Evolutionary conservation across 2,888 invertebrate genomes (phyloP), one percentile per base, ranked within the genome.

Genomic region (Eilema griseolum): DNA sequence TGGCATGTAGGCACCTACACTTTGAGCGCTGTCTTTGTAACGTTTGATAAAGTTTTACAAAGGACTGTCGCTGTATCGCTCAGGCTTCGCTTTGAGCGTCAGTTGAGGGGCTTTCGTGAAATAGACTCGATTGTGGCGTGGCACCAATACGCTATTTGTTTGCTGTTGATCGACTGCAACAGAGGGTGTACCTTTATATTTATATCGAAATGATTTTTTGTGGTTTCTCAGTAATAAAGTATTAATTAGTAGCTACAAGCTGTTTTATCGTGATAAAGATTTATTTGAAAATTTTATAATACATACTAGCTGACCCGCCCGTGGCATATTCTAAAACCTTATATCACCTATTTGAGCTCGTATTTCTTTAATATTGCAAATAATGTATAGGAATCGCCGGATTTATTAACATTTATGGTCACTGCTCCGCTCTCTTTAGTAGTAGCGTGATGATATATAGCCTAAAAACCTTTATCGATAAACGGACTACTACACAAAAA

Each of bases 71-170:
- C 74, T 69, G 77, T 78, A 77, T 81, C 79, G 80, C 77, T 70
- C 75, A 80, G 90, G 92, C 90, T 93, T 92, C 93, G 84, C 93
- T 93, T 93, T 93, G 94, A 94, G 88, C 70, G 82, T 84, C 87
- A 87, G 85, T 90, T 90, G 90, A 86, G 88, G 89, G 92, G 90
- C 89, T 90, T 91, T 89, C 87, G 83, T 85, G 88, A 81, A 89
- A 88, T 89, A 84, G 88, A 90, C 85, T 88, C 87, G 87, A 89
- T 90, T 90, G 90, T 92, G 88, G 88, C 85, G 90, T 92, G 88
- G 88, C 85, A 85, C 82, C 90, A 88, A 92, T 91, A 92, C 88
- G 87, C 91, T 93, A 93, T 90, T 92, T 93, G 92, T 93, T 93
- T 93, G 93, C 86, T 84, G 82, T 82, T 90, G 92, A 94, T 93